Base-by-base conservation (phyloP, 2,797 vertebrate species). In the Tenualosa ilisha region DNA sequence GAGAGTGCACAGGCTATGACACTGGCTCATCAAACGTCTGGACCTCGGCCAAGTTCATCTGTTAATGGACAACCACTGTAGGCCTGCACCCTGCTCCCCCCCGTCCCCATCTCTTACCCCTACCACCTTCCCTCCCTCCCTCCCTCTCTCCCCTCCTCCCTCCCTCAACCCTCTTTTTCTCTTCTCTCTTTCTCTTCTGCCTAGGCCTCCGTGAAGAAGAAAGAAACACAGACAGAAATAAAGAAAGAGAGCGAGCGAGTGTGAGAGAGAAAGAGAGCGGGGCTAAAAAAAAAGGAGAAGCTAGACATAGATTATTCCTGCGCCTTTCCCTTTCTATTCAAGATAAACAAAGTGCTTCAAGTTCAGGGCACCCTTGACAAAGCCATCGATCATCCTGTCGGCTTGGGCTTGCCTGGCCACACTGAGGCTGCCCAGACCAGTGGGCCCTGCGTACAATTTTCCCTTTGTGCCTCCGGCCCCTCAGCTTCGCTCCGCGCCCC, bases 271-370 rank as follows among this genome's bases (percentile, higher is more conserved):
- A 1, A 72, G 24, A 72, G 65, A 31, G 13, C 2, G 82, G 93
- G 95, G 20, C 0, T 1, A 37, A 11, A 15, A 20, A 79, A 79
- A 40, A 43, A 79, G 13, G 72, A 79, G 72, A 94, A 96, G 95
- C 95, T 94, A 97, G 96, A 96, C 95, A 94, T 96, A 96, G 96
- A 97, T 96, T 96, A 96, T 96, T 95, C 97, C 95, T 96, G 95
- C 81, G 92, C 94, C 94, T 97, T 97, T 96, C 95, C 94, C 95
- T 96, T 91, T 96, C 96, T 95, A 93, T 97, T 96, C 96, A 97
- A 97, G 96, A 97, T 97, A 97, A 98, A 98, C 96, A 97, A 97
- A 98, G 97, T 98, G 97, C 97, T 98, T 97, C 97, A 98, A 99
- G 98, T 99, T 98, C 97, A 98, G 97, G 97, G 97, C 97, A 98